Conservation (phyloP, 2,888 invertebrate species). For the Odontothrips loti region DNA sequence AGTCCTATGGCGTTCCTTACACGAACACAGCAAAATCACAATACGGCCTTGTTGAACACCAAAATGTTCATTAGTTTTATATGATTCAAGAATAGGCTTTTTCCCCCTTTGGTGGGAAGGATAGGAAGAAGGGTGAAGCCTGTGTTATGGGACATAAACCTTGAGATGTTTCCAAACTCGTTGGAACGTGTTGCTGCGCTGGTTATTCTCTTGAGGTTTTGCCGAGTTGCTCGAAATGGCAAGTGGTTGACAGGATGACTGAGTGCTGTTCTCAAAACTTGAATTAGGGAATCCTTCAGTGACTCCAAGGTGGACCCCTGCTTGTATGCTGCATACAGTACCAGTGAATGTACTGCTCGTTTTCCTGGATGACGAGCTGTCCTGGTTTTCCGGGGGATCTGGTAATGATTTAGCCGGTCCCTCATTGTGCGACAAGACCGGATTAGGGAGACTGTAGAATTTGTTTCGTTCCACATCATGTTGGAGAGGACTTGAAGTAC, state of each 20-base stretch:
- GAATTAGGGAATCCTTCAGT: not conserved
- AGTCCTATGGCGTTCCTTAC: constrained; percentile 26
- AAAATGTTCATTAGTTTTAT: constrained; percentile 11
- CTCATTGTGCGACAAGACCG: not conserved
- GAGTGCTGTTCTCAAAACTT: not conserved
- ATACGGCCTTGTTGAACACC: not conserved
- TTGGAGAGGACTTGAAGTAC: not conserved
- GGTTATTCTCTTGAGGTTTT: not conserved
- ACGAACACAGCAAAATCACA: constrained; percentile 24
- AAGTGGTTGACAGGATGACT: not conserved
- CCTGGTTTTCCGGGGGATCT: not conserved
- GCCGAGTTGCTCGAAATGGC: not conserved
- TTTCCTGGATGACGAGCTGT: not conserved
- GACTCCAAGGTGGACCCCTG: not conserved
- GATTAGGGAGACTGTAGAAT: not conserved
- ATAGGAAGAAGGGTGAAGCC: not conserved
- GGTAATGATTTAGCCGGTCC: not conserved
- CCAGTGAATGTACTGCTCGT: not conserved
- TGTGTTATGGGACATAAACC: not conserved
- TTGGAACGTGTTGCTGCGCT: not conserved
- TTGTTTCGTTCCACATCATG: not conserved
- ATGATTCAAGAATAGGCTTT: not conserved
- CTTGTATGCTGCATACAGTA: not conserved
- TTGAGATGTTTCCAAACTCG: constrained; percentile 15
- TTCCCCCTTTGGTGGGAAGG: not conserved